Base-by-base conservation (phyloP, 30 jellyfish, hydroid and myxozoan genomes). In the Rhopilema esculentum region DNA sequence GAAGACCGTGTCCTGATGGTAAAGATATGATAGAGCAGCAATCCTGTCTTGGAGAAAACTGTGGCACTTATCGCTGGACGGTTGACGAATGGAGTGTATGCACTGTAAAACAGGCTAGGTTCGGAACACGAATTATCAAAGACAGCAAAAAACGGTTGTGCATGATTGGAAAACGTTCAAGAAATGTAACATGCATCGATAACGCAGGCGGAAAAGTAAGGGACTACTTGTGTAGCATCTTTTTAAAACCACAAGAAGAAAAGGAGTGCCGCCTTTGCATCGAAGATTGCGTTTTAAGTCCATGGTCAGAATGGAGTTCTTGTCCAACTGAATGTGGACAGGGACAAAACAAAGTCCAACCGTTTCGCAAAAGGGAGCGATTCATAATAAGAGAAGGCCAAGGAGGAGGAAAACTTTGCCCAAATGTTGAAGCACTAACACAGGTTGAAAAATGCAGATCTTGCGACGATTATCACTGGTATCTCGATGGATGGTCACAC, bases 281-380 rank as follows among this genome's bases (percentile, higher is more conserved):
- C 0, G 69, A 24, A 40, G 80, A 88, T 71, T 88, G 96, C 33
- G 88, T 71, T 15, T 15, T 79, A 27, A 88, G 91, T 26, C 88
- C 96, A 0, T 88, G 96, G 96, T 63, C 91, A 8, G 84, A 52
- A 40, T 88, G 96, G 96, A 76, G 88, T 26, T 69, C 49, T 17
- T 88, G 96, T 50, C 91, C 96, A 28, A 31, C 32, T 17, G 67
- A 49, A 15, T 88, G 96, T 57, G 1, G 71, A 22, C 30, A 52
- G 61, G 16, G 23, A 7, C 87, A 30, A 19, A 53, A 53, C 21
- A 4, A 29, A 20, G 65, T 30, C 1, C 83, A 68, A 0, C 76
- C 24, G 31, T 20, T 26, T 15, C 90, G 87, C 19, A 70, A 48
- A 23, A 65, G 96, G n/a, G 69, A 79, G 27, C 77, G 96, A 27